Evolutionary conservation across 2,113 vertebrate species (phyloP).

Genomic region (Proterorhinus semilunaris): DNA sequence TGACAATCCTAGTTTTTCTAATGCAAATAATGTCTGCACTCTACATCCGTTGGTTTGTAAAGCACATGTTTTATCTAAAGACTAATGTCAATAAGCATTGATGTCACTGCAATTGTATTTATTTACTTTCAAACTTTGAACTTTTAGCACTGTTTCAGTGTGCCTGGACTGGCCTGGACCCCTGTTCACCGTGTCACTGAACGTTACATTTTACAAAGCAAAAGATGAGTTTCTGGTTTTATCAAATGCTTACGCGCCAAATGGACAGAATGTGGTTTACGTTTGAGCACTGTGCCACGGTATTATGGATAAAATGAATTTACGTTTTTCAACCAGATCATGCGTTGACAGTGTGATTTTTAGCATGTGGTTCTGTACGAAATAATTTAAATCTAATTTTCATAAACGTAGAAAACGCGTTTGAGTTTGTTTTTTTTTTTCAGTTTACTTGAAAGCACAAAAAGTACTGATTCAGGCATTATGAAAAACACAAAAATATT

Average conservation of each 20-base stretch:
- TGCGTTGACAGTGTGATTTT: constrained; percentile 44
- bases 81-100: constrained; percentile 32
- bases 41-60: constrained; percentile 41
- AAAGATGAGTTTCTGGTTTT: background rate
- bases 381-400: constrained; percentile 57
- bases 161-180: too few species aligned
- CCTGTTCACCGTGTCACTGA: too few species aligned
- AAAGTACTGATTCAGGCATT: too few species aligned
- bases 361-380: constrained; percentile 46
- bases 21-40: constrained; percentile 76
- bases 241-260: constrained; percentile 15
- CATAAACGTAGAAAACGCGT: constrained; percentile 22
- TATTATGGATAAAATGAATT: constrained; percentile 34
- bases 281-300: constrained; percentile 3
- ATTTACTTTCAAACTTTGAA: constrained; percentile 5
- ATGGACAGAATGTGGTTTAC: constrained; percentile 12
- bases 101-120: constrained; percentile 15
- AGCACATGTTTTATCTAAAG: constrained; percentile 64
- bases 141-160: background rate
- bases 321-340: constrained; percentile 19
- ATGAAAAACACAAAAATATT: too few species aligned
- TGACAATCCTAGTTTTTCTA: constrained; percentile 71
- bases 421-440: background rate
- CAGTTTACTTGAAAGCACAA: too few species aligned
- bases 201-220: background rate